These are phyloP conservation scores for Glyptemys insculpta DNA, from an alignment of 2,797 vertebrate genomes.

Conservation along the genomic window DNA sequence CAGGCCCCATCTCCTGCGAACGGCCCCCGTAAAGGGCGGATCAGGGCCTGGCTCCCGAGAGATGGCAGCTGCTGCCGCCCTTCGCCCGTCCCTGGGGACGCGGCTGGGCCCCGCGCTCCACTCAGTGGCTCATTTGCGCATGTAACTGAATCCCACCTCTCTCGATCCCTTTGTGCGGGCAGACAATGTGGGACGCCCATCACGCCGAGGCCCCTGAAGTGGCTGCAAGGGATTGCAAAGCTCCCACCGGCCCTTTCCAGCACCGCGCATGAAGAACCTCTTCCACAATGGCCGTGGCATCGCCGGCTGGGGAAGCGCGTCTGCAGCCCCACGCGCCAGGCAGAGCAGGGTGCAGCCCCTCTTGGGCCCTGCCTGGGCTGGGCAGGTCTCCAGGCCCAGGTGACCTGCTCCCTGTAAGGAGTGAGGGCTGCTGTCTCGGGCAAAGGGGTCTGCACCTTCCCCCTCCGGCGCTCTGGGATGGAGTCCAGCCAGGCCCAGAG, in stretches of 20 bases:
- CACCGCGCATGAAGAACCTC: neutral
- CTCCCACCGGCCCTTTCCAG: neutral
- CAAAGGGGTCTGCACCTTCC: neutral
- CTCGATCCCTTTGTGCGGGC: neutral
- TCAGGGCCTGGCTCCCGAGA: neutral
- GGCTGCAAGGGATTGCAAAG: conserved; percentile 6
- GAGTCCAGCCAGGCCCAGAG: neutral
- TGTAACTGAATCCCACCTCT: neutral
- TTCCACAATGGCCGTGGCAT: neutral
- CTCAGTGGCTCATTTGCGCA: neutral
- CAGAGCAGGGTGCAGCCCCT: neutral
- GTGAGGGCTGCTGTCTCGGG: neutral
- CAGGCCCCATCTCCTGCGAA: neutral
- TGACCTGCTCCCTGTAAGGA: neutral
- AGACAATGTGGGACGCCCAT: neutral
- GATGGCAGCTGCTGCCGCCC: neutral
- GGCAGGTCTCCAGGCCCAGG: neutral
- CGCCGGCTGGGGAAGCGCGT: neutral
- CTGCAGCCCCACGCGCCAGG: neutral
- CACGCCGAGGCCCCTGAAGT: neutral
- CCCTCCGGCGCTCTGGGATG: too few species aligned
- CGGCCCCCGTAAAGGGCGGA: neutral
- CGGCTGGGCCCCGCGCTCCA: neutral
- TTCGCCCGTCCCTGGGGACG: neutral
- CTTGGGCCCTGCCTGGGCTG: neutral